Base-by-base conservation (phyloP, 2,888 invertebrate genomes). In the Lepidochrysops patricia region DNA sequence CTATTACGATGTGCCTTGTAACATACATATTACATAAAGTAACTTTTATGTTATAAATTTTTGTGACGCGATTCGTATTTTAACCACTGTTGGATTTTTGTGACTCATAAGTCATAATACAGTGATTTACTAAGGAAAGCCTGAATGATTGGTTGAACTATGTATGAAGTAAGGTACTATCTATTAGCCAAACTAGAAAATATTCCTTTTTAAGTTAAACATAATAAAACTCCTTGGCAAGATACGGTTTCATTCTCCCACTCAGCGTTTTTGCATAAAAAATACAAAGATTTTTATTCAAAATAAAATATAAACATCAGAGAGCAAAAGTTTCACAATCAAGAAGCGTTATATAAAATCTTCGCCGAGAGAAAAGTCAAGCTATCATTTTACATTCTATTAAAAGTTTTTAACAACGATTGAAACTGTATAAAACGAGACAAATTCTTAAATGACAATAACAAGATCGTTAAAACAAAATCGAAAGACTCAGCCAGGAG, bases 351-450 rank as follows among this genome's bases (percentile, higher is more conserved):
- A 25, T 35, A 57, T n/a, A 35, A 57, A 57, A n/a, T 43, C 26
- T 57, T 57, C 29, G 27, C 25, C 26, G 43, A 43, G 29, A 54
- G 43, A 52, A 57, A 60, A 52, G 57, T 43, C 57, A 60, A 57
- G 56, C 54, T 60, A 61, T 63, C 57, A 62, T 48, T 61, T 61
- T 61, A 54, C 58, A 54, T 61, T 61, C 43, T 57, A 58, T 60
- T 60, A 60, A 60, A 60, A 60, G 43, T 60, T 60, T 27, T 23
- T 27, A 56, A 56, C 32, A 58, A 49, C 49, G 43, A 48, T 58
- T 48, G 49, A 32, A 57, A 50, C 57, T 59, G 57, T 58, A 61
- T 58, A 50, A 58, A 61, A 58, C 56, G 50, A 59, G 56, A 63
- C 54, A 54, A 60, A 58, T 62, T 60, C 58, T 54, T 58, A 49